Evolutionary conservation across 2,113 vertebrate genomes (phyloP).

Genomic region (Scalopus aquaticus): DNA sequence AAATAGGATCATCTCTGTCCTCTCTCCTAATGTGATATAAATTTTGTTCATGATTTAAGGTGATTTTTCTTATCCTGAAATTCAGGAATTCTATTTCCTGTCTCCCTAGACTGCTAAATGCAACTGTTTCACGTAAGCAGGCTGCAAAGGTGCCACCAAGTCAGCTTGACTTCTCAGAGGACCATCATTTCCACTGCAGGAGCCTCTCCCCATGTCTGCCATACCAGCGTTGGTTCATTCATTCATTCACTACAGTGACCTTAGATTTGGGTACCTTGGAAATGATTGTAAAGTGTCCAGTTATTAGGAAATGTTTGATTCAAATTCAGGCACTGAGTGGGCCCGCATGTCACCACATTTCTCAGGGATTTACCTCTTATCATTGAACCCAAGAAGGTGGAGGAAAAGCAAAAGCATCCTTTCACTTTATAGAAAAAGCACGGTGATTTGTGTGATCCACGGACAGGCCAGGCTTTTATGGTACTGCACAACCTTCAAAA

Average conservation of each 20-base stretch:
- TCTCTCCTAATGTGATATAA: not conserved
- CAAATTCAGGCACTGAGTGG: not conserved
- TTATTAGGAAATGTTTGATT: not conserved
- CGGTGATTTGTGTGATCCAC: not conserved
- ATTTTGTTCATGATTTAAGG: not conserved
- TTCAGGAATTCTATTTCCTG: not conserved
- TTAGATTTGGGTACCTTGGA: not conserved
- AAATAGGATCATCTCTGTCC: not conserved
- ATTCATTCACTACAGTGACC: not conserved
- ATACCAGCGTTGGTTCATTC: not conserved
- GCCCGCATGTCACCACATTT: not conserved
- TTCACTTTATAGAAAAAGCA: not conserved
- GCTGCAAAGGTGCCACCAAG: not conserved
- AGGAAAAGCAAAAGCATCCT: not conserved
- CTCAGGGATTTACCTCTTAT: not conserved
- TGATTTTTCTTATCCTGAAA: not conserved
- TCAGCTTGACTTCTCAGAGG: not conserved
- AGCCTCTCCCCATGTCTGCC: accelerated
- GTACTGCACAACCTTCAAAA: not conserved
- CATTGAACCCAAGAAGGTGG: not conserved
- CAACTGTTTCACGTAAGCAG: not conserved
- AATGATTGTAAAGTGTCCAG: not conserved
- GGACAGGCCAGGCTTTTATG: not conserved
- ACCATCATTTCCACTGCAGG: not conserved
- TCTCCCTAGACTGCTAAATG: not conserved